Base-by-base conservation (phyloP, 2,113 vertebrate species). In the Lasiurus borealis region DNA sequence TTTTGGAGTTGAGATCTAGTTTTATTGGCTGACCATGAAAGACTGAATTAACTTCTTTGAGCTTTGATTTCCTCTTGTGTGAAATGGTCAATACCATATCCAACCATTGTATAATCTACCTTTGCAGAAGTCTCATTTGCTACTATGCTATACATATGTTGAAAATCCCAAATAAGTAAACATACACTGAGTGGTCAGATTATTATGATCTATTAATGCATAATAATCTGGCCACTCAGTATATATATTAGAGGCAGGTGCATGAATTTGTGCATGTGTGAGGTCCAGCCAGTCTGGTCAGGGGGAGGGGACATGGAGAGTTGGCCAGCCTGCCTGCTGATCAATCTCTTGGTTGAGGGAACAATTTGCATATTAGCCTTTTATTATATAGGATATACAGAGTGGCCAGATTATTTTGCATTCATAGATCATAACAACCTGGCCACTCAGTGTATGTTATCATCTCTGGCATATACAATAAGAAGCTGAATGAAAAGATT, bases 401-500 rank as follows among this genome's bases (percentile, higher is more conserved):
- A 54, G 19, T 57, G 19, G 54, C 19, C 54, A 57, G 6, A 57
- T 57, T 57, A 57, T 57, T 57, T 21, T 19, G 54, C 6, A 5
- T 21, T 57, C 19, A 8, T 6, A 57, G 19, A 19, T 19, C 18
- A 57, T 57, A 57, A 57, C 8, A 57, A 21, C 21, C 54, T 57
- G 54, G 54, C 18, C 54, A 57, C 18, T 52, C 19, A 21, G 7
- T 57, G 7, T 57, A 21, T 73, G 50, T 29, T 95, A 31, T 72
- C 10, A 73, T 78, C 89, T 48, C 34, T n/a, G 59, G 34, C 34
- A 64, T 83, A 69, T 54, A 78, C 76, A 88, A 75, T 62, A 91
- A 88, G n/a, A 68, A 91, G 31, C 78, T 52, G 59, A 83, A 82
- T 48, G 34, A 84, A 34, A 90, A 92, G 36, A 88, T 78, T 95